These are phyloP conservation scores for Dasypogon diadema DNA, from an alignment of 2,888 invertebrate genomes.

Conservation along the genomic window DNA sequence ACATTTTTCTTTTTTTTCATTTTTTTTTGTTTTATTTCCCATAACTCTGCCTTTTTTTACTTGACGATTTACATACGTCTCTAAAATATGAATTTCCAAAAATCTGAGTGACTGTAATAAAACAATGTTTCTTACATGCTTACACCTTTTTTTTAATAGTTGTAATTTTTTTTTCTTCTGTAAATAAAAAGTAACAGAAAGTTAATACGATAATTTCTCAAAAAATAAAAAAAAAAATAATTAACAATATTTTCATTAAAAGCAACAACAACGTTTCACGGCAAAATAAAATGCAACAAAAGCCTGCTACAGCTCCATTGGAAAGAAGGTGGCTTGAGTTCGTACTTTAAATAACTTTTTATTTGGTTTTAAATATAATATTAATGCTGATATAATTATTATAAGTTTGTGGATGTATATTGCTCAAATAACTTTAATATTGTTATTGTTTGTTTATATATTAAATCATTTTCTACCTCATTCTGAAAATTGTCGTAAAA, in stretches of 20 bases:
- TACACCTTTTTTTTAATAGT: constrained; percentile 36
- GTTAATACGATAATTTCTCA: constrained; percentile 3
- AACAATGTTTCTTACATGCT: constrained; percentile 5
- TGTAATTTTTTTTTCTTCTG: constrained; percentile 28
- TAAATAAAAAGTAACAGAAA: constrained; percentile 14
- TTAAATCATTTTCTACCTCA: constrained; percentile 49
- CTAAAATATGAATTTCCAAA: too few relatives aligned
- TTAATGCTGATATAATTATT: constrained; percentile 38
- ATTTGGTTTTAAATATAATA: constrained; percentile 49
- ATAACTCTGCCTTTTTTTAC: too few relatives aligned
- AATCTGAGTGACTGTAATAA: too few relatives aligned
- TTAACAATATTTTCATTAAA: constrained; percentile 38
- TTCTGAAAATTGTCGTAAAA: constrained; percentile 48
- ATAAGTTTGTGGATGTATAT: constrained; percentile 22
- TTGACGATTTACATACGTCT: too few relatives aligned
- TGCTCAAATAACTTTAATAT: constrained; percentile 41
- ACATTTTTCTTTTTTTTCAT: too few relatives aligned
- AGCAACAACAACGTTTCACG: constrained; percentile 38
- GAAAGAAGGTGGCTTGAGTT: constrained; percentile 34
- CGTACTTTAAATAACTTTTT: constrained; percentile 46
- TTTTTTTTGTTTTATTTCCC: too few relatives aligned
- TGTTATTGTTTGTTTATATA: constrained; percentile 47
- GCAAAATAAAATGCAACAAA: constrained; percentile 34
- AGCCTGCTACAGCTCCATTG: constrained; percentile 7
- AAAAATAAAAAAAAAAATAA: constrained; percentile 28